A percentile compares a stretch with the other conserved stretches of the same genome.
phyloP scores from a whole-genome alignment of 2,888 invertebrate species.

The Beris morrisii region DNA sequence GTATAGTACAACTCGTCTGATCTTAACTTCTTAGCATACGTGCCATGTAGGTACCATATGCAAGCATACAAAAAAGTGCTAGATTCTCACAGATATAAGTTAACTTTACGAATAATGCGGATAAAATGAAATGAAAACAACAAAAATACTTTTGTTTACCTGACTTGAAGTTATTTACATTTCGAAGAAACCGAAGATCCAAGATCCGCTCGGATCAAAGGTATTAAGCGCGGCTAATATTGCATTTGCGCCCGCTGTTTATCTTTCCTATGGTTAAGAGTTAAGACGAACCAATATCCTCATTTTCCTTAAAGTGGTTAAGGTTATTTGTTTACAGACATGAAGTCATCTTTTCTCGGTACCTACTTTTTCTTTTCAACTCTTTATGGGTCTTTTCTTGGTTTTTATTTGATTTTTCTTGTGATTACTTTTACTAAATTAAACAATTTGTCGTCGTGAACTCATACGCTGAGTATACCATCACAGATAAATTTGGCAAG shows the following conservation, averaged over 20 bases:
- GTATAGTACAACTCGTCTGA: neutral
- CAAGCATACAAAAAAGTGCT: no score
- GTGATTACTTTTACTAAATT: no score
- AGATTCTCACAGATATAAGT: no score
- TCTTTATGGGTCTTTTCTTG: no score
- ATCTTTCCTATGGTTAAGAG: slow-evolving; percentile 6
- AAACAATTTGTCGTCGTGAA: no score
- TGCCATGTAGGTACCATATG: no score
- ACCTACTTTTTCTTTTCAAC: no score
- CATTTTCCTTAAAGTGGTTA: slow-evolving; percentile 19
- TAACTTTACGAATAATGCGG: no score
- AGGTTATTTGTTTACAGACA: slow-evolving; percentile 28
- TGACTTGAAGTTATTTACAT: slow-evolving; percentile 23
- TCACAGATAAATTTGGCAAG: no score
- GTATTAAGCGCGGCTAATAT: slow-evolving; percentile 12
- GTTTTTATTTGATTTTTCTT: no score
- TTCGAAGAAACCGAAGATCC: slow-evolving; percentile 22
- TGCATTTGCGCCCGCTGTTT: slow-evolving; percentile 24
- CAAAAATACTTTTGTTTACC: slow-evolving; percentile 19
- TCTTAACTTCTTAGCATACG: neutral
- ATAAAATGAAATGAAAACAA: no score
- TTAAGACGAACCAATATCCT: slow-evolving; percentile 13
- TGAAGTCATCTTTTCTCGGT: slow-evolving; percentile 20
- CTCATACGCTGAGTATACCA: no score
- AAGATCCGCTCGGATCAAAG: slow-evolving; percentile 23